Base-by-base conservation (phyloP, 2,797 vertebrate species). In the Ambastaia sidthimunki region DNA sequence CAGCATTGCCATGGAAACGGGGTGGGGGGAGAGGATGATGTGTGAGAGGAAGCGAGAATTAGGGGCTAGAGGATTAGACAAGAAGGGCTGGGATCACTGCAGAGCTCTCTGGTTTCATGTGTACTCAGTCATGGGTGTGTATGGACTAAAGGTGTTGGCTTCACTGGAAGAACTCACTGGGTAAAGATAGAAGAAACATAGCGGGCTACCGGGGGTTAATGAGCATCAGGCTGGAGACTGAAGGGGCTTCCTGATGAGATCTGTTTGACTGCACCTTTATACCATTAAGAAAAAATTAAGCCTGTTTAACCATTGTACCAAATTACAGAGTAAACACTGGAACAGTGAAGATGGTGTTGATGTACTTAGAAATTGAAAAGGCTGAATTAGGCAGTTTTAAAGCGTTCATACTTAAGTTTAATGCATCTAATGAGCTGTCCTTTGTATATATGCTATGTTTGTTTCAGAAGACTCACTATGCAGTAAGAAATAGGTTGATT, bases 1-100 rank as follows among this genome's bases (percentile, higher is more conserved):
- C 89, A 83, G 91, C 88, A 94, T 96, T 93, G 88, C 94, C 94
- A 94, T 96, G 94, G 95, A 93, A 95, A 96, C 95, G 76, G 89
- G 88, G 85, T 83, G 89, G 91, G 89, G 86, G 89, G 81, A 80
- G 37, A 87, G 85, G 86, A 90, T 87, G 89, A 90, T 90, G 89
- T 90, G 87, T 88, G 92, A 90, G 85, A 72, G 28, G 28, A 28
- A 28, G 28, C 2, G 28, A 28, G 81, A 60, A 63, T 63, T 65
- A 67, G 62, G 82, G 78, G 55, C 47, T 54, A 74, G 80, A 76
- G 74, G 79, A 87, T 86, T 86, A 87, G 65, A 75, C 76, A 72
- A 47, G 76, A 82, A 74, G 65, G 70, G 59, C 67, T 91, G 88
- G 86, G 90, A 91, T 91, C 86, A 84, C 86, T 88, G 88, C 83